A percentile compares a stretch with the other conserved stretches of the same genome.
phyloP scores from a whole-genome alignment of 2,797 vertebrate species.

The Microhierax caerulescens region DNA sequence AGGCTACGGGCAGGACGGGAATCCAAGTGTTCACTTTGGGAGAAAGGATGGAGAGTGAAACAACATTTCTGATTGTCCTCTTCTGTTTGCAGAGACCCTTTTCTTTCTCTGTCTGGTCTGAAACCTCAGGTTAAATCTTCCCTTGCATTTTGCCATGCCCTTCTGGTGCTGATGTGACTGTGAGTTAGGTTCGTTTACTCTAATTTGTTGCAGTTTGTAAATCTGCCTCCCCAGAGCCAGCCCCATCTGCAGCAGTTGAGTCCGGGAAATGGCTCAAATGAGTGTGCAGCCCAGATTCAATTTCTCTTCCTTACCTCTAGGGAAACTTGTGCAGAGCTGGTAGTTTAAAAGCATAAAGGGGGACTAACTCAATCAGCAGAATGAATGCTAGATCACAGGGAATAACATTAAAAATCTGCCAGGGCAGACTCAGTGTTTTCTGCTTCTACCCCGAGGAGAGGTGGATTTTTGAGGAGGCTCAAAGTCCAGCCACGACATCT shows the following conservation, averaged over 20 bases:
- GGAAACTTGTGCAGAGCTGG: not conserved
- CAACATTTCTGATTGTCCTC: not conserved
- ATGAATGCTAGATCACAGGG: not conserved
- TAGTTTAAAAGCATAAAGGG: not conserved
- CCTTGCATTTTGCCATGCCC: not conserved
- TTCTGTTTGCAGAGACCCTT: not conserved
- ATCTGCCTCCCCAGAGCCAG: slow-evolving; percentile 28
- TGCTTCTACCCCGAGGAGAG: not conserved
- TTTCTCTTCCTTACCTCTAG: slow-evolving; percentile 28
- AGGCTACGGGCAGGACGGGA: rapidly evolving
- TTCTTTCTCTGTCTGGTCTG: not conserved
- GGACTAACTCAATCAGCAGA: not conserved
- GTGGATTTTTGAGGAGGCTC: not conserved
- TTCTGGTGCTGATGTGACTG: not conserved
- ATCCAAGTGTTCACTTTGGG: rapidly evolving
- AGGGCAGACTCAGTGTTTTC: not conserved
- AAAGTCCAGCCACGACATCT: not conserved
- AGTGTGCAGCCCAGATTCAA: not conserved
- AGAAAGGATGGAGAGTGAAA: not conserved
- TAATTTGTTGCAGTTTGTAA: slow-evolving; percentile 47
- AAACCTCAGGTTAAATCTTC: not conserved
- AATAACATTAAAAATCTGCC: not conserved
- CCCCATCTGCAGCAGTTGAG: slow-evolving; percentile 13
- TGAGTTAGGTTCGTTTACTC: not conserved
- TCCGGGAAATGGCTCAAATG: not conserved